A percentile compares a stretch with the other conserved stretches of the same genome.
Conservation (phyloP, 2,797 vertebrate species). For the Gadopsis marmoratus region DNA sequence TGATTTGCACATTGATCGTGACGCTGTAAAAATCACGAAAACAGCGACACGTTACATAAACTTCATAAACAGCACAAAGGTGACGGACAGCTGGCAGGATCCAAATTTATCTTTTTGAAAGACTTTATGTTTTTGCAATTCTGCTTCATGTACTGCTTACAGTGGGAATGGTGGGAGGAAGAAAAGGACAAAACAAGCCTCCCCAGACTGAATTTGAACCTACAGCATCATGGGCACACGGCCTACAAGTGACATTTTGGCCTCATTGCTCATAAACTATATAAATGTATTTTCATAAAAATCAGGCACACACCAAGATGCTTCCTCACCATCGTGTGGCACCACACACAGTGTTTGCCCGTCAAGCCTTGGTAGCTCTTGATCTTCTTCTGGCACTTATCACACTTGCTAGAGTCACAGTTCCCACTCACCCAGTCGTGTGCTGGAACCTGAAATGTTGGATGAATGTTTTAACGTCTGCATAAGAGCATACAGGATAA, state of each 20-base stretch:
- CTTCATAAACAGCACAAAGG: not conserved
- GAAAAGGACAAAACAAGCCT: not conserved
- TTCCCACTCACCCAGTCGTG: conserved; percentile 94
- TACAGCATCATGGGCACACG: not conserved
- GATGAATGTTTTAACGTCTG: conserved; percentile 37
- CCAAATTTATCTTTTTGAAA: not conserved
- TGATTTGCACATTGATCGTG: conserved; percentile 90
- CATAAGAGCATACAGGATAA: not conserved
- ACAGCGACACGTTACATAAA: conserved; percentile 38
- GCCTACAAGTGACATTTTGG: not conserved
- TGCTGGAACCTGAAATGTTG: conserved; percentile 83
- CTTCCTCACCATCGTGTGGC: conserved; percentile 90
- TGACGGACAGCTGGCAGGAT: conserved; percentile 23
- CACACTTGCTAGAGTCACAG: conserved; percentile 90
- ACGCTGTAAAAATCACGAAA: conserved; percentile 79
- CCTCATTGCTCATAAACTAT: not conserved
- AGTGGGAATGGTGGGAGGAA: too few relatives aligned
- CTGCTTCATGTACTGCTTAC: not conserved
- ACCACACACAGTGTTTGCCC: conserved; percentile 94
- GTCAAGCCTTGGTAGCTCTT: conserved; percentile 91
- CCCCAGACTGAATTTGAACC: not conserved
- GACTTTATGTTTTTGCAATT: not conserved
- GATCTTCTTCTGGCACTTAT: conserved; percentile 94
- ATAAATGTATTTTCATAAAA: not conserved
- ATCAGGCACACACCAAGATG: not conserved